Percentiles rank a stretch among this genome's conserved stretches.
These are phyloP conservation scores for Byasa hedistus DNA, from an alignment of 2,888 invertebrate genomes.

Conservation along the genomic window DNA sequence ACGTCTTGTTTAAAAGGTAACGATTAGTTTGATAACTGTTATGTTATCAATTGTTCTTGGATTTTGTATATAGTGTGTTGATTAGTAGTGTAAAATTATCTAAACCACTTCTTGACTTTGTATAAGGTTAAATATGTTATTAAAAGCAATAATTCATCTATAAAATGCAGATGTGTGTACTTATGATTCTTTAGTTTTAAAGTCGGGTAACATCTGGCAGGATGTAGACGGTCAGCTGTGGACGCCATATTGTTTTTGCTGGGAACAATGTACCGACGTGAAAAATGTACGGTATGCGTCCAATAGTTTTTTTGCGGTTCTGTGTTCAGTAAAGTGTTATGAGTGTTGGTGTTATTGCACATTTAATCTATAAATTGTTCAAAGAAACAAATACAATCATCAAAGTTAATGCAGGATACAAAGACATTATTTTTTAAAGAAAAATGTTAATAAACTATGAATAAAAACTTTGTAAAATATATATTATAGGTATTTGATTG, in stretches of 20 bases:
- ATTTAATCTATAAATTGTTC: background rate
- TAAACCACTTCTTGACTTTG: too few species aligned
- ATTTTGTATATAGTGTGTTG: too few species aligned
- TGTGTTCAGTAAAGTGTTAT: background rate
- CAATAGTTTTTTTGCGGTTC: constrained; percentile 12
- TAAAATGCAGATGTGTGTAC: constrained; percentile 17
- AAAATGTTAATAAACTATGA: too few species aligned
- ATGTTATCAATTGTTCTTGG: too few species aligned
- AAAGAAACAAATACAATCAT: background rate
- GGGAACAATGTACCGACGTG: constrained; percentile 25
- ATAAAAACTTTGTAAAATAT: too few species aligned
- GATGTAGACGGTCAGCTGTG: constrained; percentile 38
- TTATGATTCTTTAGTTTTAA: constrained; percentile 5
- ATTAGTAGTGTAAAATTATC: too few species aligned
- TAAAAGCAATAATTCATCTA: constrained; percentile 14
- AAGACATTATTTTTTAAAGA: background rate
- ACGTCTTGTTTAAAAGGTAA: too few species aligned
- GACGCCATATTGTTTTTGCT: constrained; percentile 32
- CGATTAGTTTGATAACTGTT: too few species aligned
- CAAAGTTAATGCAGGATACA: background rate
- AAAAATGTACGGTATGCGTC: constrained; percentile 21
- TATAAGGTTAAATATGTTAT: background rate
- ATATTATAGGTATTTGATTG: too few species aligned
- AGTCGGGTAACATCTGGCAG: constrained; percentile 36
- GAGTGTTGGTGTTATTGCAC: constrained; percentile 1